Base-by-base conservation (phyloP, 2,888 invertebrate genomes). In the Drosophila putrida region DNA sequence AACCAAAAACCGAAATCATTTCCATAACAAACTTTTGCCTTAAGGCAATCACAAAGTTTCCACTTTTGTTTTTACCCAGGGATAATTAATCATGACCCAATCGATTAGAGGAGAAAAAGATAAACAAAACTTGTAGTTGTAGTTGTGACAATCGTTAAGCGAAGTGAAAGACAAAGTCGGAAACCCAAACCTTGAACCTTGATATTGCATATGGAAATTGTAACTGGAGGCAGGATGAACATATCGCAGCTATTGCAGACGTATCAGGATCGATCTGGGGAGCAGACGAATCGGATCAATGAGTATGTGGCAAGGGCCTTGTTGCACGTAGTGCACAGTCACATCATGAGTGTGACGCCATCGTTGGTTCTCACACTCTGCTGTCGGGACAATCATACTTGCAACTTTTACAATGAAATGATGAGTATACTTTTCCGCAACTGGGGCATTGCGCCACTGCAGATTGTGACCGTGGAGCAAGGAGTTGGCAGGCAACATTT, bases 361-460 rank as follows among this genome's bases (percentile, higher is more conserved):
- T 85, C 84, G 4, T 71, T 91, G 59, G 80, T 89, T 4, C 35
- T 90, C 25, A 80, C 84, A 0, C 35, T 90, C 0, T 82, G 79
- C 36, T 90, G 89, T 38, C 75, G 82, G 4, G 64, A 75, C 20
- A 53, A 66, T 11, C 70, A 79, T 4, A 80, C 81, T 0, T 79
- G 81, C 61, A 79, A 78, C n/a, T 90, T 89, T 58, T 91, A 86
- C 59, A 88, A 83, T 54, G 80, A 89, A 38, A 68, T 90, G 60
- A 67, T 89, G 70, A 75, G 70, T 53, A 62, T 75, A 0, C 47
- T 90, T 8, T 89, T 89, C 44, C 68, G 60, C 15, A 60, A 54
- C n/a, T 86, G 82, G 84, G 75, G 80, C 36, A 63, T 80, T 5
- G 73, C 78, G 0, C 83, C 80, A 10, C 51, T 88, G 0, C 89